phyloP scores from a whole-genome alignment of 2,888 invertebrate genomes.

The Drosophila lutescens region DNA sequence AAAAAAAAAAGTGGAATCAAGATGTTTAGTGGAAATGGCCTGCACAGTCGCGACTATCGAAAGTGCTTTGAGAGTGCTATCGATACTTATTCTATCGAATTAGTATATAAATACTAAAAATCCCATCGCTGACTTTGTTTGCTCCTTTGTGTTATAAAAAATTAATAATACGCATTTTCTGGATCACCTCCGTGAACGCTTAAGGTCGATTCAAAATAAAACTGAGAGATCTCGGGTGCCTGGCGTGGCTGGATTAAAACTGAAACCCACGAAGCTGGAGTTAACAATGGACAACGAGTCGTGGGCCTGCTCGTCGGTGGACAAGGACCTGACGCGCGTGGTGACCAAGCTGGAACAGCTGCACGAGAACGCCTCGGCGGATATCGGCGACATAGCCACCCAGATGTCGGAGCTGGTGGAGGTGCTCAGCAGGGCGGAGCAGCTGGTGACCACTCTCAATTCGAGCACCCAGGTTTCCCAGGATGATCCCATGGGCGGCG shows the following conservation, averaged over 20 bases:
- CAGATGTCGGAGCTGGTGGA: slow-evolving; percentile 80
- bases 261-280: slow-evolving; percentile 22
- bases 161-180: slow-evolving; percentile 57
- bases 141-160: slow-evolving; percentile 60
- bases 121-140: not conserved
- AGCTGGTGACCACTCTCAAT: slow-evolving; percentile 76
- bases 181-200: not conserved
- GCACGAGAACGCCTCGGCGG: slow-evolving; percentile 80
- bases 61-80: too few relatives aligned
- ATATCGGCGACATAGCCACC: slow-evolving; percentile 81
- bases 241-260: slow-evolving; percentile 29
- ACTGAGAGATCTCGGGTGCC: not conserved
- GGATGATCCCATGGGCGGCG: slow-evolving; percentile 78
- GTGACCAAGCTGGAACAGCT: slow-evolving; percentile 82
- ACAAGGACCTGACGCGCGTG: slow-evolving; percentile 84
- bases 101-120: too few relatives aligned
- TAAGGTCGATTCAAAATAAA: not conserved
- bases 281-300: slow-evolving; percentile 81
- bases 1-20: too few relatives aligned
- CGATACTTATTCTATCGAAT: too few relatives aligned
- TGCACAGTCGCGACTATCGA: too few relatives aligned
- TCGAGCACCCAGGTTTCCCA: slow-evolving; percentile 70
- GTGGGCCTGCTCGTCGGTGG: slow-evolving; percentile 82
- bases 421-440: slow-evolving; percentile 77
- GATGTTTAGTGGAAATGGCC: too few relatives aligned